These are phyloP conservation scores for Linyphia triangularis DNA, from an alignment of 2,888 invertebrate genomes.

Conservation along the genomic window DNA sequence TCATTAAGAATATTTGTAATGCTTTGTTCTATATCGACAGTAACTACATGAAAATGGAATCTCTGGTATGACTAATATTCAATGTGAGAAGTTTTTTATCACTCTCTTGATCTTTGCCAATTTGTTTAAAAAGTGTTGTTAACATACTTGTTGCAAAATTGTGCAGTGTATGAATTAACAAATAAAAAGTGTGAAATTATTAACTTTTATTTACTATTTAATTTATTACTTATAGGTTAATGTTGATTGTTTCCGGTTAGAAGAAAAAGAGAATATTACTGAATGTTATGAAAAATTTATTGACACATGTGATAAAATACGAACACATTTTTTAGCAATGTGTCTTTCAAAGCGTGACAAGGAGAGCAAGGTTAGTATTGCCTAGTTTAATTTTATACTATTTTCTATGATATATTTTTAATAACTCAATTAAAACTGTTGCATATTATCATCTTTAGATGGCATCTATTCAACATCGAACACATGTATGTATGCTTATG, in stretches of 20 bases:
- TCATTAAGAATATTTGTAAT: too few relatives aligned
- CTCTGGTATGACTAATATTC: too few relatives aligned
- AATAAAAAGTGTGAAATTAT: too few relatives aligned
- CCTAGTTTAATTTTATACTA: neutral
- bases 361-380: constrained; percentile 46
- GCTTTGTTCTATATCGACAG: too few relatives aligned
- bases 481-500: constrained; percentile 63
- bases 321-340: constrained; percentile 60
- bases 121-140: too few relatives aligned
- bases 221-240: constrained; percentile 32
- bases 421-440: neutral
- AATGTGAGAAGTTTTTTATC: too few relatives aligned
- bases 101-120: too few relatives aligned
- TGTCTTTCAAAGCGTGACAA: constrained; percentile 36
- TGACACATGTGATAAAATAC: constrained; percentile 70
- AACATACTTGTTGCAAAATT: too few relatives aligned
- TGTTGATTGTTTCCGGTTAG: constrained; percentile 69
- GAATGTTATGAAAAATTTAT: constrained; percentile 66
- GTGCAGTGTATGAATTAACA: too few relatives aligned
- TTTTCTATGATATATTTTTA: neutral
- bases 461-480: constrained; percentile 19
- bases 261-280: constrained; percentile 73
- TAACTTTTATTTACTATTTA: neutral
- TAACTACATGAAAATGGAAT: too few relatives aligned
- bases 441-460: neutral